Evolutionary conservation across 2,888 invertebrate species (phyloP).

Genomic region (Nebria salina): DNA sequence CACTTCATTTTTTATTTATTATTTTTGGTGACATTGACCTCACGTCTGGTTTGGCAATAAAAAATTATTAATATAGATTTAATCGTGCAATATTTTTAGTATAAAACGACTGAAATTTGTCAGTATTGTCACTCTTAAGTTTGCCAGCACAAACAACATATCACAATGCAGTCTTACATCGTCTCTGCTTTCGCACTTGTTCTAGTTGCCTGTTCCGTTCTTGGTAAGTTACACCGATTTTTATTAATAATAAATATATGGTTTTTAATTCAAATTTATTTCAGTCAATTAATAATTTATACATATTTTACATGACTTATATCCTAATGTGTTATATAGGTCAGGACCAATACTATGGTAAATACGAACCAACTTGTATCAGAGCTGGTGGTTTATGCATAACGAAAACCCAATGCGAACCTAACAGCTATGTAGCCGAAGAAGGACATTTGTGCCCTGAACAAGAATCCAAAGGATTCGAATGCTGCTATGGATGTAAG

Average conservation of each 20-base stretch:
- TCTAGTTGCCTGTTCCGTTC: background rate
- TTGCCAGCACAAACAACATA: background rate
- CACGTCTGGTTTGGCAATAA: too few relatives aligned
- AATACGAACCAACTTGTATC: background rate
- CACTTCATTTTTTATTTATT: background rate
- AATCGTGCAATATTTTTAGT: background rate
- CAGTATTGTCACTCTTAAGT: background rate
- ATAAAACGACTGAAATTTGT: background rate
- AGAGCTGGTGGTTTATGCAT: background rate
- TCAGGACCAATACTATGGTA: background rate
- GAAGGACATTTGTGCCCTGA: background rate
- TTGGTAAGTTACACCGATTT: background rate
- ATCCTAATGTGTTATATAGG: background rate
- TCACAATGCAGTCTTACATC: background rate
- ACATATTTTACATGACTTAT: background rate
- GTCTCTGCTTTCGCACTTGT: background rate
- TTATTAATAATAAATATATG: background rate
- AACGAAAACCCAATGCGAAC: background rate
- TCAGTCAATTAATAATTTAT: too few relatives aligned
- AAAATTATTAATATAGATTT: background rate
- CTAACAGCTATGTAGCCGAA: background rate
- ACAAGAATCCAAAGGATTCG: background rate
- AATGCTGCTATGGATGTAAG: background rate
- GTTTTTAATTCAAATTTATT: too few relatives aligned
- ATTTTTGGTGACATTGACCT: too few relatives aligned